These are phyloP conservation scores for Conomelus anceps DNA, from an alignment of 2,888 invertebrate genomes.

Conservation along the genomic window DNA sequence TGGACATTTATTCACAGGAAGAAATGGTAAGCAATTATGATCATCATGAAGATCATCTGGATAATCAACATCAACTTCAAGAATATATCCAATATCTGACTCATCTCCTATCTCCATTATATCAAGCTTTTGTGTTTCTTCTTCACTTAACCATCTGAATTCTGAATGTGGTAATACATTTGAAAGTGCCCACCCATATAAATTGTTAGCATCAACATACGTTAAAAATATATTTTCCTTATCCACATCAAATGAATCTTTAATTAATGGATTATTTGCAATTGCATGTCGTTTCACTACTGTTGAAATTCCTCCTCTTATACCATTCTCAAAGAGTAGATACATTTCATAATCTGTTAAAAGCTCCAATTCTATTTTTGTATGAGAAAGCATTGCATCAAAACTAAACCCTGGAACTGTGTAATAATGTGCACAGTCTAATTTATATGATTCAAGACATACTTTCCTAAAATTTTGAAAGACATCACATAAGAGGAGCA, in stretches of 20 bases:
- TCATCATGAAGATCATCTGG: slow-evolving; percentile 19
- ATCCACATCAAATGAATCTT: slow-evolving; percentile 18
- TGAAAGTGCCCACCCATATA: slow-evolving; percentile 21
- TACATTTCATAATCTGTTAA: slow-evolving; percentile 20
- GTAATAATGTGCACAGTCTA: slow-evolving; percentile 22
- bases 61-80: slow-evolving; percentile 24
- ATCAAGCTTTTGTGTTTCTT: neutral
- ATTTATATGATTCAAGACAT: neutral
- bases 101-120: slow-evolving; percentile 4
- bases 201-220: slow-evolving; percentile 21
- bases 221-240: neutral
- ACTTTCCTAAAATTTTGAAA: slow-evolving; percentile 24
- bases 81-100: slow-evolving; percentile 19
- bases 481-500: slow-evolving; percentile 22
- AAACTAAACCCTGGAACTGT: slow-evolving; percentile 12
- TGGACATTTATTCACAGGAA: slow-evolving; percentile 8
- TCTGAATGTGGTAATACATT: slow-evolving; percentile 2
- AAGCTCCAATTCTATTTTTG: slow-evolving; percentile 19
- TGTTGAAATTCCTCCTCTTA: slow-evolving; percentile 18
- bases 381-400: slow-evolving; percentile 15
- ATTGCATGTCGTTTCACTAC: slow-evolving; percentile 8
- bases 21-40: slow-evolving; percentile 18
- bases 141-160: slow-evolving; percentile 22
- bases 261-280: slow-evolving; percentile 19
- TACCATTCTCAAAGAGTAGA: slow-evolving; percentile 23